These are phyloP conservation scores for Helicoverpa armigera DNA, from an alignment of 1,140 invertebrate genomes.

Conservation along the genomic window DNA sequence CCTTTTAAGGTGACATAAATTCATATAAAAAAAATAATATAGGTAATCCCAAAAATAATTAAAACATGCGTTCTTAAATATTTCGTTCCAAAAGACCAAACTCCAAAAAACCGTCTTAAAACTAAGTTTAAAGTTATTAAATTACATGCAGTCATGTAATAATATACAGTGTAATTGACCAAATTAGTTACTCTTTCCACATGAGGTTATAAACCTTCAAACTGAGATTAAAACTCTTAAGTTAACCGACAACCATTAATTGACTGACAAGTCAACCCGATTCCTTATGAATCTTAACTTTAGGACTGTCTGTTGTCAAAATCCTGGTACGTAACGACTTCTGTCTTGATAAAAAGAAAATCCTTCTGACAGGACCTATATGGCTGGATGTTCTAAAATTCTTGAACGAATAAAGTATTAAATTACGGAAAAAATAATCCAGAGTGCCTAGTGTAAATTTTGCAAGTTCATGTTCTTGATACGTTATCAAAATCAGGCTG, in stretches of 20 bases:
- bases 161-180: not conserved
- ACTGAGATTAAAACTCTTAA: slow-evolving; percentile 7
- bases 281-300: not conserved
- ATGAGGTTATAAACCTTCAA: not conserved
- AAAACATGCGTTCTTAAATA: slow-evolving; percentile 18
- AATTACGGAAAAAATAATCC: not conserved
- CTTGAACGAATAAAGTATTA: not conserved
- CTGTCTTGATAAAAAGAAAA: not conserved
- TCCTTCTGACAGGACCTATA: not conserved
- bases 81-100: not conserved
- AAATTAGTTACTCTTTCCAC: slow-evolving; percentile 16
- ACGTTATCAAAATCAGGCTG: no score
- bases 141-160: slow-evolving; percentile 32
- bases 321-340: not conserved
- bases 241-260: not conserved
- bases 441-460: no score
- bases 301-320: slow-evolving; percentile 11
- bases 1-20: no score
- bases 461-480: no score
- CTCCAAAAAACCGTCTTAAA: slow-evolving; percentile 7
- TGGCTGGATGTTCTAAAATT: not conserved
- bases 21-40: no score
- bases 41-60: not conserved
- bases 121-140: not conserved
- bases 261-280: not conserved